Evolutionary conservation across 2,888 invertebrate genomes (phyloP).

Genomic region (Drosophila quasianomalipes): DNA sequence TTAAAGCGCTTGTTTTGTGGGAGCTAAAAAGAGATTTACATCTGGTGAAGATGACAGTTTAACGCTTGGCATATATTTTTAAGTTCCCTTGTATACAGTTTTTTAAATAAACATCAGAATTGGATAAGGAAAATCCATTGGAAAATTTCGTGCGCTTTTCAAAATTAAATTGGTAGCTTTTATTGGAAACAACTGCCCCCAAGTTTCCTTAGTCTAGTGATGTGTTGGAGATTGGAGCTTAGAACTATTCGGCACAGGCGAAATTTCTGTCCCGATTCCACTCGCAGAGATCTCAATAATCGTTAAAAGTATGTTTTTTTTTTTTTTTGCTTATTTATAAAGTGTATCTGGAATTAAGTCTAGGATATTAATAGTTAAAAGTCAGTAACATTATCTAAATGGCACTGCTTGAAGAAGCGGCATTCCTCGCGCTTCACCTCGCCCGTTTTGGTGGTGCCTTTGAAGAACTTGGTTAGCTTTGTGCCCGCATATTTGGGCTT

Average conservation of each 20-base stretch:
- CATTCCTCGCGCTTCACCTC: conserved; percentile 87
- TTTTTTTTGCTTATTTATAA: not conserved
- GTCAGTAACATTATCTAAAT: conserved; percentile 87
- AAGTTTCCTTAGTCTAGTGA: not conserved
- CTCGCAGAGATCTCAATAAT: not conserved
- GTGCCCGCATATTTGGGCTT: conserved; percentile 86
- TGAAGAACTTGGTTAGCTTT: conserved; percentile 88
- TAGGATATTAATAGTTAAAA: conserved; percentile 83
- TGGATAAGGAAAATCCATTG: not conserved
- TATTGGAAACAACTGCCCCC: not conserved
- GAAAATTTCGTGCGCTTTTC: not conserved
- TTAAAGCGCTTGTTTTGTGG: not conserved
- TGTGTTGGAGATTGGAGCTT: not conserved
- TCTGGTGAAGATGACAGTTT: conserved; percentile 5
- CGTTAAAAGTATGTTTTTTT: too few species aligned
- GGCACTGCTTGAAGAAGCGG: conserved; percentile 89
- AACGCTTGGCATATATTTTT: conserved; percentile 6
- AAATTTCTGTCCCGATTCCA: not conserved
- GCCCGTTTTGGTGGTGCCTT: conserved; percentile 83
- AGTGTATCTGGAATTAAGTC: not conserved
- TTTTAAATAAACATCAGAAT: not conserved
- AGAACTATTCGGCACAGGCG: not conserved
- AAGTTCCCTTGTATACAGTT: conserved; percentile 3
- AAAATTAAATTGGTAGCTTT: not conserved
- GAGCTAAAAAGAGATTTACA: conserved; percentile 5